Percentiles rank a stretch among this genome's conserved stretches.
Conservation (phyloP, 2,797 vertebrate genomes). For the Lutjanus argentimaculatus region DNA sequence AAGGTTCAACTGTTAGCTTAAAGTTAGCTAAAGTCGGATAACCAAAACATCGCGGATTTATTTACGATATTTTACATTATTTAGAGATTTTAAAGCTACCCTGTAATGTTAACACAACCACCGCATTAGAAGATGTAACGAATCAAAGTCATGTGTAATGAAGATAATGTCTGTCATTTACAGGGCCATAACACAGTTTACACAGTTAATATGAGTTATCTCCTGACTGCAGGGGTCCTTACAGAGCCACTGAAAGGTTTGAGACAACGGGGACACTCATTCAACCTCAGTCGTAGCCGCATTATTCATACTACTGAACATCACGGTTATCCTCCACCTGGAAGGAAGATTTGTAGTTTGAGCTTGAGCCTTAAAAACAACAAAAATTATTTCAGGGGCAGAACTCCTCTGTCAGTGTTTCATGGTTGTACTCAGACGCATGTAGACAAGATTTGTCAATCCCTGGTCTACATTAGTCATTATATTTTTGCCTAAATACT, state of each 20-base stretch:
- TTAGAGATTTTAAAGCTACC: not conserved
- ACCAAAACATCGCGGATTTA: constrained; percentile 9
- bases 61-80: not conserved
- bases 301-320: not conserved
- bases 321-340: not conserved
- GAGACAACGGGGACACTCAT: not conserved
- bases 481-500: not conserved
- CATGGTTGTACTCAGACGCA: not conserved
- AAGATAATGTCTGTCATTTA: not conserved
- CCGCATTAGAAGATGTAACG: not conserved
- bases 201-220: not conserved
- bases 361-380: not conserved
- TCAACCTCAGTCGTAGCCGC: not conserved
- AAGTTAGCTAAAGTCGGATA: constrained; percentile 50
- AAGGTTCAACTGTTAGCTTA: constrained; percentile 7
- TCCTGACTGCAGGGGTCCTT: not conserved
- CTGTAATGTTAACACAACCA: not conserved
- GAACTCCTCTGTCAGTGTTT: not conserved
- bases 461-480: not conserved
- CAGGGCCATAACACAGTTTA: not conserved
- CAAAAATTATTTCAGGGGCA: not conserved
- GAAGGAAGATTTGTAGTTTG: not conserved
- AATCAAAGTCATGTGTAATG: too few relatives aligned
- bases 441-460: not conserved
- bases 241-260: not conserved